phyloP scores from a whole-genome alignment of 2,113 vertebrate species.

The Pseudopipra pipra region DNA sequence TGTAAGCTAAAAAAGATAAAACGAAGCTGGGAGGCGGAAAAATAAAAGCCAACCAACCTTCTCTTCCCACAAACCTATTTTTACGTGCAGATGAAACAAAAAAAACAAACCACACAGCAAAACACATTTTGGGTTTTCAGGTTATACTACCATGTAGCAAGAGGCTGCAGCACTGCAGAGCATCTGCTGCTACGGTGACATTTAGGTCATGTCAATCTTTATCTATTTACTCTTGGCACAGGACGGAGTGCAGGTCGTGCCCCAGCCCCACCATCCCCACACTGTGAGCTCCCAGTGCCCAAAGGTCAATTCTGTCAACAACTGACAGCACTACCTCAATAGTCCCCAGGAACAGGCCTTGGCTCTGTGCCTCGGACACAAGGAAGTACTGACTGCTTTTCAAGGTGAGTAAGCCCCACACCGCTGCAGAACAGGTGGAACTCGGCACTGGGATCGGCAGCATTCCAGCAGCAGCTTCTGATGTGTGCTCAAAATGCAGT shows the following conservation, averaged over 20 bases:
- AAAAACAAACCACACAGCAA: background rate
- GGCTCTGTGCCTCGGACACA: background rate
- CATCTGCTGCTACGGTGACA: background rate
- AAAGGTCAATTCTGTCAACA: background rate
- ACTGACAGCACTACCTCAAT: accelerated
- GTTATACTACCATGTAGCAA: background rate
- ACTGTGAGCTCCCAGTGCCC: background rate
- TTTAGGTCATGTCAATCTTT: background rate
- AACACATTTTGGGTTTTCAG: background rate
- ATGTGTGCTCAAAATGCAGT: accelerated
- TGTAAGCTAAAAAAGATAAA: background rate
- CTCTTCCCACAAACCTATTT: background rate
- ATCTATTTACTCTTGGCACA: background rate
- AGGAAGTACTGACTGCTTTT: accelerated
- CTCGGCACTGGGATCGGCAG: background rate
- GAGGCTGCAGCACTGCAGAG: background rate
- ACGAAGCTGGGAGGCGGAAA: accelerated
- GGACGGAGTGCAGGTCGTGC: background rate
- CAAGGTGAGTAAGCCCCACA: background rate
- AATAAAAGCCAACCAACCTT: background rate
- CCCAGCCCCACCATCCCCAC: background rate
- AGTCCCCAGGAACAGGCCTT: background rate
- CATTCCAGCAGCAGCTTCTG: background rate
- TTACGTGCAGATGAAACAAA: background rate
- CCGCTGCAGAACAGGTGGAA: accelerated